Evolutionary conservation across 1,140 invertebrate species (phyloP), one percentile per base, ranked within the genome.

Genomic region (Aplysia californica): DNA sequence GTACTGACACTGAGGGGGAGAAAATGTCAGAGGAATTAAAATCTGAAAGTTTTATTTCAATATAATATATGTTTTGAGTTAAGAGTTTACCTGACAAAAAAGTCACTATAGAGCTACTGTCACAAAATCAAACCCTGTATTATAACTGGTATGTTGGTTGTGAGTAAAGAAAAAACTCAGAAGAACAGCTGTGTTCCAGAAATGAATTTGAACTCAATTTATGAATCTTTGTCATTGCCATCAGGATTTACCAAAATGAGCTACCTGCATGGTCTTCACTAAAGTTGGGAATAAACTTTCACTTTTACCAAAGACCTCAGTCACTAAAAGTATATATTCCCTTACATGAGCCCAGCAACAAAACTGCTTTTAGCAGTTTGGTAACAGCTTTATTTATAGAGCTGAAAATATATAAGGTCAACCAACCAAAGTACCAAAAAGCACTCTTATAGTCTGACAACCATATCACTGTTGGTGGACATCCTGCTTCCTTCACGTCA

Each of bases 1-100:
- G 84, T 98, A 98, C 85, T 96, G 95, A 86, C 97, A 98, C 88
- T 92, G 83, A 21, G 88, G 87, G 61, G 79, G 75, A 77, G 69
- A 78, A 70, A 76, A 41, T 65, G 59, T 67, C 15, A 78, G 26
- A 69, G 26, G 41, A 75, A 58, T 36, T 66, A 23, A 33, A n/a
- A n/a, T n/a, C n/a, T 44, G 23, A 66, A 66, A 33, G 1, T 70
- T 56, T 59, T n/a, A 59, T n/a, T 26, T n/a, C n/a, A 59, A 59
- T 10, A 29, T 59, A 4, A 15, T 50, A 50, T 50, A 50, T 50
- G n/a, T 50, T 15, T n/a, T 50, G n/a, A 50, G n/a, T 10, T 15
- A 15, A 50, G 10, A 15, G 44, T 50, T 50, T 10, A 15, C n/a
- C 10, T 50, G 10, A 50, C 44, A 50, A 50, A 50, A 10, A 15